Evolutionary conservation across 2,113 vertebrate genomes (phyloP).

Genomic region (Hiodon tergisus): DNA sequence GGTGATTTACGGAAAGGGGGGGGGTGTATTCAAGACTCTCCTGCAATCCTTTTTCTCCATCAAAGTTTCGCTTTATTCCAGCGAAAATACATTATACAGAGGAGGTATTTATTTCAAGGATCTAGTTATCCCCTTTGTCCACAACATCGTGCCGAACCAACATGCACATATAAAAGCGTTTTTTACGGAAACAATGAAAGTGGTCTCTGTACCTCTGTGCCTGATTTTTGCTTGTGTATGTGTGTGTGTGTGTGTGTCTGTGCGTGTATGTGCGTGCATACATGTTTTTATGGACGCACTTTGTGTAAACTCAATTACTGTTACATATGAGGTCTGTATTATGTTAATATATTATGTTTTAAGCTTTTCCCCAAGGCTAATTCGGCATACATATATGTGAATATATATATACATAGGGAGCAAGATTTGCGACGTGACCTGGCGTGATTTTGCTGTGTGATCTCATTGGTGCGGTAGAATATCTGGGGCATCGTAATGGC

Average conservation of each 20-base stretch:
- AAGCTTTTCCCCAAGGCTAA: constrained; percentile 16
- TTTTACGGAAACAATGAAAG: too few relatives aligned
- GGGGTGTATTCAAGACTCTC: constrained; percentile 41
- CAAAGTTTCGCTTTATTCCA: constrained; percentile 49
- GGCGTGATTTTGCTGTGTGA: too few relatives aligned
- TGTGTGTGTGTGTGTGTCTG: constrained; percentile 11
- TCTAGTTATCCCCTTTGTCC: too few relatives aligned
- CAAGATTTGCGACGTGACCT: too few relatives aligned
- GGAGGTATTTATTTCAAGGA: constrained; percentile 29
- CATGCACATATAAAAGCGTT: too few relatives aligned
- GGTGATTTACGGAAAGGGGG: constrained; percentile 51
- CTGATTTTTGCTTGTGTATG: constrained; percentile 5
- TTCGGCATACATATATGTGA: too few relatives aligned
- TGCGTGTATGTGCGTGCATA: constrained; percentile 44
- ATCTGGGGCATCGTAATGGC: background rate
- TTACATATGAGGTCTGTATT: too few relatives aligned
- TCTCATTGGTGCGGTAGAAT: too few relatives aligned
- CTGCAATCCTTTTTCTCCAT: constrained; percentile 44
- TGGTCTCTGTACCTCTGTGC: too few relatives aligned
- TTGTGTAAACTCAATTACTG: too few relatives aligned
- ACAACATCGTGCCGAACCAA: too few relatives aligned
- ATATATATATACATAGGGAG: too few relatives aligned
- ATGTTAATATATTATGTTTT: background rate
- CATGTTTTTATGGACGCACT: constrained; percentile 16
- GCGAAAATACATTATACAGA: constrained; percentile 50